phyloP scores from a whole-genome alignment of 1,140 invertebrate species.

The Bombus confusus region DNA sequence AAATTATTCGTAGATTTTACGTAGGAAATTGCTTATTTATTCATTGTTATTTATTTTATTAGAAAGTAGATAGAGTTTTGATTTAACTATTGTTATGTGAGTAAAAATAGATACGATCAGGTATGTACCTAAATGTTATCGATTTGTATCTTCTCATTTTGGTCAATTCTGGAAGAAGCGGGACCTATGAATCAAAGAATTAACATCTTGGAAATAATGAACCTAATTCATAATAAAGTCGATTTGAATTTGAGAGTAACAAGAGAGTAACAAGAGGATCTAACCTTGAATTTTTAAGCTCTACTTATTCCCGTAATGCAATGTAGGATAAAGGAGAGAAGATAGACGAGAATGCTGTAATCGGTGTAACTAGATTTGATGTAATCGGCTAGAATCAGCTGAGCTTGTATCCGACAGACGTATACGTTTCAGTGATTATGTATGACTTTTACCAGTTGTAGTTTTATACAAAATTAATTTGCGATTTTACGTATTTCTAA shows the following conservation, averaged over 20 bases:
- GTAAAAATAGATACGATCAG: too few relatives aligned
- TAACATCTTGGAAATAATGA: too few relatives aligned
- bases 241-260: not conserved
- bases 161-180: too few relatives aligned
- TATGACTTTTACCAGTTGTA: not conserved
- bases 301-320: not conserved
- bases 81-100: too few relatives aligned
- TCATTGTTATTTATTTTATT: too few relatives aligned
- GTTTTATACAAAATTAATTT: not conserved
- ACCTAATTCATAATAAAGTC: not conserved
- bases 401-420: not conserved
- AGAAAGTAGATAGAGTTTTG: too few relatives aligned
- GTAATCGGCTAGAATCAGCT: not conserved
- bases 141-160: too few relatives aligned
- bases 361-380: constrained; percentile 14
- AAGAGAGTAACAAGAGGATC: not conserved
- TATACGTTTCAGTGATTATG: not conserved
- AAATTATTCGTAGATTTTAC: not conserved
- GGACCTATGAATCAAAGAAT: too few relatives aligned
- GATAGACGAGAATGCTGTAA: not conserved
- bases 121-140: too few relatives aligned
- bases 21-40: too few relatives aligned
- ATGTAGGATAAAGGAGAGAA: too few relatives aligned
- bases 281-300: constrained; percentile 13
- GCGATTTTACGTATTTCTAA: not conserved